These are phyloP conservation scores for Isurus oxyrinchus DNA, from an alignment of 2,113 vertebrate genomes.

Conservation along the genomic window DNA sequence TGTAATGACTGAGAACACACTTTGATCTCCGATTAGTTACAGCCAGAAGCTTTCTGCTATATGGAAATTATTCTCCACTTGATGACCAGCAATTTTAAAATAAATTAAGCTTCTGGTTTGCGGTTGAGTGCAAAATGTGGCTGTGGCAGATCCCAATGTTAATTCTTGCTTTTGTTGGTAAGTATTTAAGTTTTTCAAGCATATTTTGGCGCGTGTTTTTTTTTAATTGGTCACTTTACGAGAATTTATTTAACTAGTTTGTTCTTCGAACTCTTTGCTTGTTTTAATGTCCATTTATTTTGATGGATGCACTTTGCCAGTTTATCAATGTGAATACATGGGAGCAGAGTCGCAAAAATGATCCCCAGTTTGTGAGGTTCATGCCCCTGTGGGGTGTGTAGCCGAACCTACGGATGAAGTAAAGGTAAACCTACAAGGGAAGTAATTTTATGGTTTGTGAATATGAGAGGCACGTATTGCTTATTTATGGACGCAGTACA, in stretches of 20 bases:
- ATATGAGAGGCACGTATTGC: not conserved
- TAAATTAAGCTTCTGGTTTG: not conserved
- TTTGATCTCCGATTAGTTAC: no score
- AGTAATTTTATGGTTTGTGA: not conserved
- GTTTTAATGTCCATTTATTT: not conserved
- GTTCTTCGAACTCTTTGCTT: not conserved
- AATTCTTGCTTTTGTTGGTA: not conserved
- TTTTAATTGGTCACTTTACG: not conserved
- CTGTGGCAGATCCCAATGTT: not conserved
- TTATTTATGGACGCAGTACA: not conserved
- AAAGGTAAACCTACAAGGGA: not conserved
- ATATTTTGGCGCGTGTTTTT: not conserved
- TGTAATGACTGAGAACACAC: no score
- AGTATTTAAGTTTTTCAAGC: not conserved
- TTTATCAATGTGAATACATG: not conserved
- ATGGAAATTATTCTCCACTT: not conserved
- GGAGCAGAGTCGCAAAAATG: not conserved
- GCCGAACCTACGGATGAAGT: not conserved
- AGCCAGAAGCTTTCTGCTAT: not conserved
- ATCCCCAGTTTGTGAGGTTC: not conserved
- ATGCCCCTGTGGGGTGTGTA: not conserved
- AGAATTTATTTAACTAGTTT: not conserved
- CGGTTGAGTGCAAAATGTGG: not conserved
- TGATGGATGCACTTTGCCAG: not conserved
- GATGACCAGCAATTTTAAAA: not conserved